These are phyloP conservation scores for Thalassarche chlororhynchos DNA, from an alignment of 2,113 vertebrate species.

Conservation along the genomic window DNA sequence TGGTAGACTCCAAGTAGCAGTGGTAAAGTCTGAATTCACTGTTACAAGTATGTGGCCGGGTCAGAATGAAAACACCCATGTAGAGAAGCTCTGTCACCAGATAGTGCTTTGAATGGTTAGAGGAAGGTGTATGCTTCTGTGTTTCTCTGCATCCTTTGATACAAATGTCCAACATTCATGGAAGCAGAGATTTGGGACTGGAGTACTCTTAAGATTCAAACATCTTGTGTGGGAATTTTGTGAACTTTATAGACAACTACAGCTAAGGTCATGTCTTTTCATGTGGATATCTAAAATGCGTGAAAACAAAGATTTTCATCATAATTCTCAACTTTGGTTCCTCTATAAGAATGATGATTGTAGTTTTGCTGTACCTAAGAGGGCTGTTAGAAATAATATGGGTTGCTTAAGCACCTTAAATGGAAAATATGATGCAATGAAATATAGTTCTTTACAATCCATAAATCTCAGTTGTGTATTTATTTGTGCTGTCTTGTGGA, in stretches of 20 bases:
- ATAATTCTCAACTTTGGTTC: neutral
- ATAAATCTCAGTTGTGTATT: neutral
- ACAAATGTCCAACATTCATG: neutral
- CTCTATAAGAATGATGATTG: neutral
- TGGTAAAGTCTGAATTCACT: neutral
- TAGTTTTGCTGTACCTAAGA: neutral
- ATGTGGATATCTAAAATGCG: neutral
- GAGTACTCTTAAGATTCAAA: neutral
- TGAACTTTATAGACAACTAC: neutral
- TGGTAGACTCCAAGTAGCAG: neutral
- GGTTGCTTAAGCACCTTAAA: neutral
- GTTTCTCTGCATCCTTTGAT: neutral
- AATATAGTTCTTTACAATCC: neutral
- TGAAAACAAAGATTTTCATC: neutral
- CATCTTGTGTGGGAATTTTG: neutral
- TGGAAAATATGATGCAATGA: neutral
- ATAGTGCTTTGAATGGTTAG: neutral
- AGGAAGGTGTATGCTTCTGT: neutral
- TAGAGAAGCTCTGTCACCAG: neutral
- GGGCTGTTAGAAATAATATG: neutral
- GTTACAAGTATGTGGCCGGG: rapidly evolving
- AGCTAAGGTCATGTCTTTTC: neutral
- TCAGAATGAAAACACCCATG: neutral
- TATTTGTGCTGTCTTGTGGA: neutral
- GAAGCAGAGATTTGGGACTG: neutral